Conservation (phyloP, 2,888 invertebrate species). For the Argynnis bischoffii region DNA sequence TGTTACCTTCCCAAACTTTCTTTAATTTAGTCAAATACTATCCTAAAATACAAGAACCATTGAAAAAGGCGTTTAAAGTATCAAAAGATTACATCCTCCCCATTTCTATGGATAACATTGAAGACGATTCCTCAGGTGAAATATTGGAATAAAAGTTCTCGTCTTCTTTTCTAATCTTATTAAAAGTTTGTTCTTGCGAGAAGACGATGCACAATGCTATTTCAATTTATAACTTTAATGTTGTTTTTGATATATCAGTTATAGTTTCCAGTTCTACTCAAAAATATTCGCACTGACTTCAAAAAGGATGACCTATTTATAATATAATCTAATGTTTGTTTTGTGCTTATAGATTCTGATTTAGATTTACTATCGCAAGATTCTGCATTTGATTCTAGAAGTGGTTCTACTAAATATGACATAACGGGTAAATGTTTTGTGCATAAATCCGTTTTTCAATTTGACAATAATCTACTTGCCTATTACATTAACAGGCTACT, state of each 20-base stretch:
- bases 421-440: constrained; percentile 40
- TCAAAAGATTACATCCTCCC: constrained; percentile 74
- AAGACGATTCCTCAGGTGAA: constrained; percentile 61
- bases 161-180: constrained; percentile 27
- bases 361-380: constrained; percentile 55
- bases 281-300: neutral
- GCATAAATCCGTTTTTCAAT: too few relatives aligned
- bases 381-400: constrained; percentile 59
- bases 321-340: neutral
- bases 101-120: constrained; percentile 60
- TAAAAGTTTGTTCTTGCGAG: constrained; percentile 27
- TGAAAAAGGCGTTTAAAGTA: constrained; percentile 66
- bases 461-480: too few relatives aligned
- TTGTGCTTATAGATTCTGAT: constrained; percentile 46
- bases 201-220: constrained; percentile 11
- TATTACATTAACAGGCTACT: too few relatives aligned
- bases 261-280: neutral
- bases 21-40: constrained; percentile 73
- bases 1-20: constrained; percentile 69
- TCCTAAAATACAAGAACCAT: constrained; percentile 70
- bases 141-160: constrained; percentile 29
- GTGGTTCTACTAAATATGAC: constrained; percentile 58
- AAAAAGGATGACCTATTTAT: neutral
- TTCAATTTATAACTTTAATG: constrained; percentile 25
- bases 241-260: constrained; percentile 16